A percentile compares a stretch with the other conserved stretches of the same genome.
phyloP scores from a whole-genome alignment of 2,888 invertebrate species.

The Chloromyia formosa region DNA sequence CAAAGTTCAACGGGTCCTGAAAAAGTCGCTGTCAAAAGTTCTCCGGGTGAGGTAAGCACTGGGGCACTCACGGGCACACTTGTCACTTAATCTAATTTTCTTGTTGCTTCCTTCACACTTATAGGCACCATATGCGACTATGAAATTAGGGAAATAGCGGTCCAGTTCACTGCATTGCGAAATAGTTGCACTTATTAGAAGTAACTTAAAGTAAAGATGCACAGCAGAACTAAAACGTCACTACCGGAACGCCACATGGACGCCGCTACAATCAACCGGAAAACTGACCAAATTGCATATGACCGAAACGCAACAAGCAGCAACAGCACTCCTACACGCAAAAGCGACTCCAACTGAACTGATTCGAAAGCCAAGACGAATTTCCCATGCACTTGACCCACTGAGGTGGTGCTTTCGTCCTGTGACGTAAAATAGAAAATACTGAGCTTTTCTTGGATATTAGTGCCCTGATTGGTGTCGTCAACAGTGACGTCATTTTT shows the following conservation, averaged over 20 bases:
- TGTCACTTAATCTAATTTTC: neutral
- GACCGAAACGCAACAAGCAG: slow-evolving; percentile 26
- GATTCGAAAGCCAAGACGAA: slow-evolving; percentile 4
- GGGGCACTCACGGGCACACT: neutral
- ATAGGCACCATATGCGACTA: slow-evolving; percentile 27
- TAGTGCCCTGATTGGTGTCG: neutral
- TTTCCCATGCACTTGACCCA: slow-evolving; percentile 31
- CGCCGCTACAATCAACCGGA: neutral
- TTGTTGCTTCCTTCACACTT: slow-evolving; percentile 10
- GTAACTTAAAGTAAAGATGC: too few relatives aligned
- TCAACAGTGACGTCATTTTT: neutral
- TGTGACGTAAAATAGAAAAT: neutral
- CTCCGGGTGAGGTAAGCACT: neutral
- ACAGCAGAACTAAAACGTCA: too few relatives aligned
- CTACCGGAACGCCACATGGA: neutral
- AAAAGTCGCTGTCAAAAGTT: neutral
- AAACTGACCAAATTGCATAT: slow-evolving; percentile 3
- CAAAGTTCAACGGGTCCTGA: neutral
- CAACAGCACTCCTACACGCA: neutral
- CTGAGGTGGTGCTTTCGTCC: neutral
- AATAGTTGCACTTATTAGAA: neutral
- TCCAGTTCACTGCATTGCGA: neutral
- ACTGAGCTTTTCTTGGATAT: neutral
- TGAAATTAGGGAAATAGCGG: neutral
- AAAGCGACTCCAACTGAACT: neutral